Evolutionary conservation across 2,888 invertebrate genomes (phyloP), one percentile per base, ranked within the genome.

Genomic region (Dynastes maya): DNA sequence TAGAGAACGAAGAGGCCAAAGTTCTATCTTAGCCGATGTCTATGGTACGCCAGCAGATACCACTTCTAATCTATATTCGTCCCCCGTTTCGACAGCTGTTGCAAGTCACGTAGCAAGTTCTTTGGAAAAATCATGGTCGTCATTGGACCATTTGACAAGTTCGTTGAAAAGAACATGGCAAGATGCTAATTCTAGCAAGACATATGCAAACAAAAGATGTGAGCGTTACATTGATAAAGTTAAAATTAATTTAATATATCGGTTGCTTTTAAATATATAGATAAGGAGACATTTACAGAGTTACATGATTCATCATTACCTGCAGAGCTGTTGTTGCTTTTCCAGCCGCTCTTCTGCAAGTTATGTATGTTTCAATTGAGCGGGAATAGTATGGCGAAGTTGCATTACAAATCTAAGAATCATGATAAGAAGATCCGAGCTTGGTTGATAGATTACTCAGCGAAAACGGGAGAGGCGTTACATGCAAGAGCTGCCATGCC

Each of bases 361-460:
- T 83, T 92, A 22, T 92, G 92, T 82, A 85, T 87, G 51, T 85
- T 87, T 0, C 87, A 89, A 76, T 85, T 91, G 82, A 90, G 89
- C 76, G 90, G 90, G 1, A 86, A 88, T 58, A 86, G 88, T 2
- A 88, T 89, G 81, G 91, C 91, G 1, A 89, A 89, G 78, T 84
- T 90, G 80, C 92, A 92, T 81, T 92, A 92, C 82, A 88, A 89
- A 72, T 91, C 91, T 0, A 91, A 90, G 81, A 88, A 89, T 40
- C 92, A 92, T 82, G 89, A 91, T 75, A 91, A 90, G 74, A 90
- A 90, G 82, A 88, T 91, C 1, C 86, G 87, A 51, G 87, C 87
- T 40, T 92, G 89, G 88, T 82, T 92, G 64, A 84, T 87, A 1
- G 88, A 88, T 1, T 87, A 89, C 85, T 83, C 88, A 0, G 85